These are phyloP conservation scores for Zygaena filipendulae DNA, from an alignment of 2,888 invertebrate species.

Conservation along the genomic window DNA sequence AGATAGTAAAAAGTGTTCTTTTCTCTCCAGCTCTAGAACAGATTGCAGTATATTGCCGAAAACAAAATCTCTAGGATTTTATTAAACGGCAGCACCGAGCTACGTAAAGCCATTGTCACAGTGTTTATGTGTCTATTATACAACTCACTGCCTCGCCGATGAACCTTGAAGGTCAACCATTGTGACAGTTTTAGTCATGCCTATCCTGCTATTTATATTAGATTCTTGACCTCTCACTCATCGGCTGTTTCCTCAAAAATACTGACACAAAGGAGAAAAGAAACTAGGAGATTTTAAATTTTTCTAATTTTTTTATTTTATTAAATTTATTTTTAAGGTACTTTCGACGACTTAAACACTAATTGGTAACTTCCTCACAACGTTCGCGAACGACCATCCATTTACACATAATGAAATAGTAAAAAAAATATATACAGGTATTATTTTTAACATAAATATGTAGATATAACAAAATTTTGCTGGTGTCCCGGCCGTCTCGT, in stretches of 20 bases:
- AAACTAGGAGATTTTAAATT: constrained; percentile 23
- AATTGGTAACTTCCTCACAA: constrained; percentile 65
- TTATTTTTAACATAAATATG: background rate
- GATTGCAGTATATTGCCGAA: too few species aligned
- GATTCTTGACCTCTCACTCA: constrained; percentile 29
- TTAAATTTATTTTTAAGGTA: constrained; percentile 49
- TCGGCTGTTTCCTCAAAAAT: too few species aligned
- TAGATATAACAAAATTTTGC: constrained; percentile 18
- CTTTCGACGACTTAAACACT: constrained; percentile 52
- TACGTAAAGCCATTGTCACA: too few species aligned
- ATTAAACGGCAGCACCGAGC: too few species aligned
- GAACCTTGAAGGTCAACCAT: constrained; percentile 40
- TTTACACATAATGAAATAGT: constrained; percentile 46
- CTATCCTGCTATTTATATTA: constrained; percentile 18
- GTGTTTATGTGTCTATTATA: too few species aligned
- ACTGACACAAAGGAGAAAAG: too few species aligned
- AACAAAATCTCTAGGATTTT: too few species aligned
- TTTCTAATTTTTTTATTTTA: constrained; percentile 40
- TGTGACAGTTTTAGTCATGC: constrained; percentile 27
- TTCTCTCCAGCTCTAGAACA: too few species aligned
- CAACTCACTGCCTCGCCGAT: constrained; percentile 19
- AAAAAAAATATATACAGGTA: too few species aligned
- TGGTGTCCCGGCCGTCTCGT: constrained; percentile 51
- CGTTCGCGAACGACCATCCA: constrained; percentile 48
- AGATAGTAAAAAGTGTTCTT: too few species aligned